Evolutionary conservation across 2,113 vertebrate species (phyloP).

Genomic region (Sapayoa aenigma): DNA sequence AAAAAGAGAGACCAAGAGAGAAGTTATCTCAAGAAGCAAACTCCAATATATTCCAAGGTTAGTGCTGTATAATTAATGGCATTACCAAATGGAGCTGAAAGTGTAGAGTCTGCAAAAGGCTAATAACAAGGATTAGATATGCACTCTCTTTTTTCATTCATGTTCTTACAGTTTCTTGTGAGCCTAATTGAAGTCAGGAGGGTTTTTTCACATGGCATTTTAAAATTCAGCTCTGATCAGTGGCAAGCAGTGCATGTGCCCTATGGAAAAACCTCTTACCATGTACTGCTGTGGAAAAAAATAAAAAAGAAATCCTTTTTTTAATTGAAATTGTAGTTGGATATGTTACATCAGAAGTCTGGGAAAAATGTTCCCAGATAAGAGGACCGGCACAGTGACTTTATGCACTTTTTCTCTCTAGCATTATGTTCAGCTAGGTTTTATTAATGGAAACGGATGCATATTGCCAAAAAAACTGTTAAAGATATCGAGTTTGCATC

Average conservation of each 20-base stretch:
- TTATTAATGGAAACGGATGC: neutral
- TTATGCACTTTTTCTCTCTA: neutral
- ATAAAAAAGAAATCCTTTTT: neutral
- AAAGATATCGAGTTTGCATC: neutral
- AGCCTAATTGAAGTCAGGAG: conserved; percentile 31
- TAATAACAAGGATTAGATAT: conserved; percentile 56
- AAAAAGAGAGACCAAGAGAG: neutral
- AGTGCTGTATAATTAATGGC: conserved; percentile 60
- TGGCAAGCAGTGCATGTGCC: neutral
- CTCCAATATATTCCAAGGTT: conserved; percentile 50
- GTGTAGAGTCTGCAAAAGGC: conserved; percentile 53
- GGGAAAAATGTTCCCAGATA: neutral
- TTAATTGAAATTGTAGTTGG: neutral
- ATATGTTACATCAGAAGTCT: neutral
- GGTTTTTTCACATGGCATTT: neutral
- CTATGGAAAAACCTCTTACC: neutral
- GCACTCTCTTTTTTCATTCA: conserved; percentile 1
- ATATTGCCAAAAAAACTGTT: neutral
- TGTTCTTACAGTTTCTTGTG: conserved; percentile 23
- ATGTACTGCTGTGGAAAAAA: neutral
- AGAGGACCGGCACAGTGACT: neutral
- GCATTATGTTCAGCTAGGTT: neutral
- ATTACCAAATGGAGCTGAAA: conserved; percentile 56
- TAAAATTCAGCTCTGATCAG: neutral
- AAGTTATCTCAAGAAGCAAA: conserved; percentile 21